A percentile compares a stretch with the other conserved stretches of the same genome.
These are phyloP conservation scores for Drosophila serrata DNA, from an alignment of 1,140 invertebrate species.

Conservation along the genomic window DNA sequence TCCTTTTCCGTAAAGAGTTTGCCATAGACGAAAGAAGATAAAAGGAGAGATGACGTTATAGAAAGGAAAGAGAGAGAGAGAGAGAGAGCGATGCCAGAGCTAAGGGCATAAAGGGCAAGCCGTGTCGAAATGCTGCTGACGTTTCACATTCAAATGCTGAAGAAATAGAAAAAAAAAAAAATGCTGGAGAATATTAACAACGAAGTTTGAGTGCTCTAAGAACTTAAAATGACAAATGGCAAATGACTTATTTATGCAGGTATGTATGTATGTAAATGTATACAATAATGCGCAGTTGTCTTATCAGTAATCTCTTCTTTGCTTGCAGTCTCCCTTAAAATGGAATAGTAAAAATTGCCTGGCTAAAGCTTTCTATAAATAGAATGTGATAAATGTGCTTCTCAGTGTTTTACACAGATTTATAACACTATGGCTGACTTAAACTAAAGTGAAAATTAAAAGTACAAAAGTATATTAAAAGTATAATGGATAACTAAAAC, in stretches of 20 bases:
- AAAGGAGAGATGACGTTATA: constrained; percentile 24
- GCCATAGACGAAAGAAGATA: not conserved
- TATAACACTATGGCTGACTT: no score
- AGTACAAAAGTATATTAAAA: no score
- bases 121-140: constrained; percentile 74
- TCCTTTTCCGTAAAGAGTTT: constrained; percentile 51
- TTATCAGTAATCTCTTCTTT: not conserved
- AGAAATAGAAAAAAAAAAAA: constrained; percentile 43
- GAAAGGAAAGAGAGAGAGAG: constrained; percentile 10
- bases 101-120: constrained; percentile 58
- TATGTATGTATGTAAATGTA: no score
- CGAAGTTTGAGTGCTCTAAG: constrained; percentile 15
- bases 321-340: not conserved
- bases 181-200: not conserved
- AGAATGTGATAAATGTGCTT: no score
- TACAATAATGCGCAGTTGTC: no score
- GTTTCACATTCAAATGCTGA: constrained; percentile 81
- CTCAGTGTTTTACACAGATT: no score
- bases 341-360: not conserved
- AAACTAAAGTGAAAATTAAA: no score
- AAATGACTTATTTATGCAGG: no score
- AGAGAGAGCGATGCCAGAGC: constrained; percentile 16
- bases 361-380: no score
- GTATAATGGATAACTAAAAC: no score
- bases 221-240: no score